Conservation (phyloP, 2,888 invertebrate species). For the Melinopterus prodromus region DNA sequence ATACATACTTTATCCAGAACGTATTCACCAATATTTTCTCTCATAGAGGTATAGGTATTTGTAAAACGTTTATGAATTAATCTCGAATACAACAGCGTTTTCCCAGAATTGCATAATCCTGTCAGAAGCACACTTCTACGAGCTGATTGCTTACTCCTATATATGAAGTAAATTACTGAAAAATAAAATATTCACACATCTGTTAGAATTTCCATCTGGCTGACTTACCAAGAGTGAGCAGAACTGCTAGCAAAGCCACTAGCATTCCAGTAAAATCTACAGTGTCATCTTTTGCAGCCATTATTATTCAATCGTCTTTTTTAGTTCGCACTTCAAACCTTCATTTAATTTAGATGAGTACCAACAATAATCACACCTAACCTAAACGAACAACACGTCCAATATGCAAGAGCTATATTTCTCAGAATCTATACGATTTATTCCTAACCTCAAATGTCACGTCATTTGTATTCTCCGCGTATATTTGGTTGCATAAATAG, state of each 20-base stretch:
- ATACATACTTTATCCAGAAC: slow-evolving; percentile 69
- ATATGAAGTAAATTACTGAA: slow-evolving; percentile 62
- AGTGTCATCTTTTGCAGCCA: background rate
- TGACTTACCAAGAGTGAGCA: slow-evolving; percentile 37
- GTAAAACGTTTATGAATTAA: slow-evolving; percentile 75
- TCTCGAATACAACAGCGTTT: slow-evolving; percentile 86
- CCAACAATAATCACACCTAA: background rate
- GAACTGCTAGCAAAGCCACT: slow-evolving; percentile 35
- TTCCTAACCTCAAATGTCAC: background rate
- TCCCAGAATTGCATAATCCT: slow-evolving; percentile 90
- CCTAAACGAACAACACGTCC: slow-evolving; percentile 12
- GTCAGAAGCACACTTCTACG: slow-evolving; percentile 77
- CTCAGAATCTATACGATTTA: background rate
- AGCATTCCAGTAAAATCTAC: background rate
- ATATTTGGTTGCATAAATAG: slow-evolving; percentile 15
- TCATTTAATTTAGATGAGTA: slow-evolving; percentile 17
- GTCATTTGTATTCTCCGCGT: background rate
- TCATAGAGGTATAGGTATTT: slow-evolving; percentile 88
- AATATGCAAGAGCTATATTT: background rate
- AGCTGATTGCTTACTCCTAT: slow-evolving; percentile 66
- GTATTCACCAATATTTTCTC: slow-evolving; percentile 81
- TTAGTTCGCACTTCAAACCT: background rate
- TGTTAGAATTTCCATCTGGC: background rate
- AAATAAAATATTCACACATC: slow-evolving; percentile 11
- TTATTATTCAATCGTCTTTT: background rate